These are phyloP conservation scores for Illadopsis cleaveri DNA, from an alignment of 2,113 vertebrate genomes.

Conservation along the genomic window DNA sequence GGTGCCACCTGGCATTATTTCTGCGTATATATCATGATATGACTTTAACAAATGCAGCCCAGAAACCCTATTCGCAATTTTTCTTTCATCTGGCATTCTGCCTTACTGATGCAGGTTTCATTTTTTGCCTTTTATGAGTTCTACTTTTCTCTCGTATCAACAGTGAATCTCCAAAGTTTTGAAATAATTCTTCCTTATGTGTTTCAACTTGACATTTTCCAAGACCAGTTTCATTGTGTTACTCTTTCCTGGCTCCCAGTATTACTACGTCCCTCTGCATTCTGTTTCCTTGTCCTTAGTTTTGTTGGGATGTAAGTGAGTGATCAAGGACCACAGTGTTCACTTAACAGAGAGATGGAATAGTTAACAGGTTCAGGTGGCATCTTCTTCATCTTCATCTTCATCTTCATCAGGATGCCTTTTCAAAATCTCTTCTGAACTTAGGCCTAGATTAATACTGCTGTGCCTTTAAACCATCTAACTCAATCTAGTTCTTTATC, in stretches of 20 bases:
- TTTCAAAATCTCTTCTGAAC: neutral
- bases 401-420: neutral
- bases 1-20: neutral
- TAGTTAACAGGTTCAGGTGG: neutral
- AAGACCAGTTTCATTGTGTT: neutral
- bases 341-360: neutral
- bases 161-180: neutral
- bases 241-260: neutral
- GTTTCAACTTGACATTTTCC: neutral
- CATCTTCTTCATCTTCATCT: neutral
- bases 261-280: neutral
- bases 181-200: neutral
- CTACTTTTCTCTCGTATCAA: neutral
- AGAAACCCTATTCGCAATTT: neutral
- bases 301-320: neutral
- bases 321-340: neutral
- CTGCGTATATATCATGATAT: neutral
- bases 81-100: neutral
- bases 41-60: neutral
- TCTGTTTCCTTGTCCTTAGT: neutral
- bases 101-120: neutral
- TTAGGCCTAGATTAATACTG: neutral
- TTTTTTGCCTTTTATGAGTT: neutral
- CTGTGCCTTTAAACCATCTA: neutral
- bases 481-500: neutral